phyloP scores from a whole-genome alignment of 2,888 invertebrate genomes.

The Hedychridium roseum region DNA sequence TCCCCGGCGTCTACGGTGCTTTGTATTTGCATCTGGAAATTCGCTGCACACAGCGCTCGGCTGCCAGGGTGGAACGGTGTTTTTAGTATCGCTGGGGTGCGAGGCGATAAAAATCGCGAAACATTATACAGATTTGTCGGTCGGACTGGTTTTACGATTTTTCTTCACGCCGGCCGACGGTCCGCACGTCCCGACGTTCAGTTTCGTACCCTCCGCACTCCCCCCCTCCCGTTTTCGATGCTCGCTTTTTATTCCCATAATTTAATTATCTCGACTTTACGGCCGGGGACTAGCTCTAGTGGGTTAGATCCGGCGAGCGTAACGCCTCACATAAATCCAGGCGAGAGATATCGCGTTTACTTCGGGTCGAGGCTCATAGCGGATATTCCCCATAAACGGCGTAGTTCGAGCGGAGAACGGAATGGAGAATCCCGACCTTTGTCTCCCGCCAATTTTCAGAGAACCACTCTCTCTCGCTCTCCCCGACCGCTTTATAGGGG shows the following conservation, averaged over 20 bases:
- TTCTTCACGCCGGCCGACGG: conserved; percentile 45
- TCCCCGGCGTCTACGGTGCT: background rate
- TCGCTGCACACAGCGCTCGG: conserved; percentile 18
- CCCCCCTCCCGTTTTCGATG: conserved; percentile 13
- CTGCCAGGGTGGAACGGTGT: conserved; percentile 7
- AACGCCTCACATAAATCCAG: conserved; percentile 52
- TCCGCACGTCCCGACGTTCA: conserved; percentile 13
- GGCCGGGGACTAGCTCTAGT: conserved; percentile 49
- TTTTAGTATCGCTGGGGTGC: conserved; percentile 33
- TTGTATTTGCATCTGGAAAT: conserved; percentile 40
- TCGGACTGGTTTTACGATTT: conserved; percentile 62
- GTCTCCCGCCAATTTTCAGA: background rate
- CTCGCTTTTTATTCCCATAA: conserved; percentile 54
- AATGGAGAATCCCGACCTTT: conserved; percentile 1
- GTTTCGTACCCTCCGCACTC: conserved; percentile 2
- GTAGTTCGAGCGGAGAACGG: conserved; percentile 20
- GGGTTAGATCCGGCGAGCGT: conserved; percentile 48
- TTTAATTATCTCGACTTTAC: conserved; percentile 61
- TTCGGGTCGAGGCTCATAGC: conserved; percentile 32
- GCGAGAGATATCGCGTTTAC: conserved; percentile 50
- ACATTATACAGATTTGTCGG: conserved; percentile 64
- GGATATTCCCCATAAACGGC: conserved; percentile 46
- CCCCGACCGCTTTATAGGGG: conserved; percentile 14
- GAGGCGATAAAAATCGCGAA: conserved; percentile 60
- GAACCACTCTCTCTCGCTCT: background rate